These are phyloP conservation scores for Oceanodroma leucorhoa DNA, from an alignment of 2,797 vertebrate genomes.

Conservation along the genomic window DNA sequence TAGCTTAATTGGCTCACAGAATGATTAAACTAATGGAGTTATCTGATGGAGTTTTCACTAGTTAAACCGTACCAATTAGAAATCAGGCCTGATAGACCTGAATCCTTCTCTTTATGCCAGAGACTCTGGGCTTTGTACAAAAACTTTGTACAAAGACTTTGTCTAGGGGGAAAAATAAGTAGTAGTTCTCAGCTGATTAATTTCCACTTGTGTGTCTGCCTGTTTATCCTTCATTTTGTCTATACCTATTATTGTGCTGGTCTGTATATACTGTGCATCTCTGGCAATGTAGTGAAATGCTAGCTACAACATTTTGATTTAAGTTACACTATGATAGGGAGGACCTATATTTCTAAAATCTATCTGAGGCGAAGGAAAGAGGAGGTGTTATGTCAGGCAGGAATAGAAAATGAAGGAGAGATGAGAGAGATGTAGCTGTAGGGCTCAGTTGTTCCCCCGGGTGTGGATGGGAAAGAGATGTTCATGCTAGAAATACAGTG, in stretches of 20 bases:
- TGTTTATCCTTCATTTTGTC: neutral
- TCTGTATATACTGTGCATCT: neutral
- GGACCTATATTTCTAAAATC: neutral
- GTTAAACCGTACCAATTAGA: neutral
- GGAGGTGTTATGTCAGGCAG: neutral
- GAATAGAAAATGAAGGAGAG: slow-evolving; percentile 24
- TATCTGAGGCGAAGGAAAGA: neutral
- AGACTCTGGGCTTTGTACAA: neutral
- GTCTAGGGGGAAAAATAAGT: neutral
- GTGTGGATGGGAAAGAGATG: neutral
- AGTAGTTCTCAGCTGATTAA: neutral
- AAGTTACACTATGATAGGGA: neutral
- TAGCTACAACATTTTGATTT: neutral
- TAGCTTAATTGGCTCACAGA: neutral
- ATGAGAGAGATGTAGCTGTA: slow-evolving; percentile 1
- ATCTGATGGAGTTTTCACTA: neutral
- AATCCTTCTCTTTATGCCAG: neutral
- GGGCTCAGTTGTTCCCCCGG: neutral
- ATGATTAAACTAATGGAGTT: neutral
- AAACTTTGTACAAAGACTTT: neutral
- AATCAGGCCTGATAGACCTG: neutral
- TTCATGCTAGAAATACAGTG: neutral
- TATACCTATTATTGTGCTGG: neutral
- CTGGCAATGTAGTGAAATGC: neutral
- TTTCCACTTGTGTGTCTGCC: neutral